Percentiles rank a stretch among this genome's conserved stretches.
phyloP scores from a whole-genome alignment of 2,113 vertebrate species.

The Neotragus moschatus region DNA sequence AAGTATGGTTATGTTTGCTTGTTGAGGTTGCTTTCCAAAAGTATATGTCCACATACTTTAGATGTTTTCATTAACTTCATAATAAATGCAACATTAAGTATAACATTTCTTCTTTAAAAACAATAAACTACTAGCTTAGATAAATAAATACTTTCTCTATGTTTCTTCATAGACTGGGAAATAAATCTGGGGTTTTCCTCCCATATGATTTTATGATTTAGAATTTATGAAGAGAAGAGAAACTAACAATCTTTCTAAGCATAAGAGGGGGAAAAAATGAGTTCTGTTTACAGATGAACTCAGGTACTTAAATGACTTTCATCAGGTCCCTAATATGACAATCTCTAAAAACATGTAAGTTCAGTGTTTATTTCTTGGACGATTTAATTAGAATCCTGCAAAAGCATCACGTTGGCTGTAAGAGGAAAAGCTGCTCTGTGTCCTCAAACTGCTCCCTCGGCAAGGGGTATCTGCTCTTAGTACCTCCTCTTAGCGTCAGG shows the following conservation, averaged over 20 bases:
- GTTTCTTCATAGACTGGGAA: neutral
- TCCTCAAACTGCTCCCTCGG: neutral
- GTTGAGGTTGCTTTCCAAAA: neutral
- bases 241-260: neutral
- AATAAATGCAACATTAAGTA: neutral
- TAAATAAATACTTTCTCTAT: neutral
- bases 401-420: neutral
- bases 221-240: neutral
- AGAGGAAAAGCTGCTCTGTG: neutral
- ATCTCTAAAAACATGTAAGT: neutral
- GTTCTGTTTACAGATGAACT: neutral
- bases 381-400: neutral
- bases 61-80: neutral
- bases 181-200: neutral
- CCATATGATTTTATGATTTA: neutral
- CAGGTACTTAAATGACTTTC: neutral
- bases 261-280: neutral
- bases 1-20: neutral
- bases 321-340: neutral
- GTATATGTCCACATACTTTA: neutral
- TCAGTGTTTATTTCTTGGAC: neutral
- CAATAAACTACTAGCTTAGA: neutral
- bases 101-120: conserved; percentile 22
- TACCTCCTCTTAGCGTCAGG: neutral
- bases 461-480: neutral